phyloP scores from a whole-genome alignment of 2,113 vertebrate species.

The Dasypus novemcinctus region DNA sequence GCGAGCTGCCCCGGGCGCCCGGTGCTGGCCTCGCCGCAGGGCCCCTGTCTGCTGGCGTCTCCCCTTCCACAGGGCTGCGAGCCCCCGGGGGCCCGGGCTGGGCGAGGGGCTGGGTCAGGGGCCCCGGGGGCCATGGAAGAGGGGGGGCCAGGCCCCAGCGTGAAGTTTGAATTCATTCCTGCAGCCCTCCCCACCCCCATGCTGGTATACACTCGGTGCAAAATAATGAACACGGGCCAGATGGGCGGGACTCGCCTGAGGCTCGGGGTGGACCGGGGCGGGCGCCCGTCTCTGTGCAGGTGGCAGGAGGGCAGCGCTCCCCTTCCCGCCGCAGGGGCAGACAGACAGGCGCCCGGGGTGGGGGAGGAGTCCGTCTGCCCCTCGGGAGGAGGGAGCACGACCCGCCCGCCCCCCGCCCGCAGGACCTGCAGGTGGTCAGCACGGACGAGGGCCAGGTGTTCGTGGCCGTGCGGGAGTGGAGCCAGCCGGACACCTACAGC shows the following conservation, averaged over 20 bases:
- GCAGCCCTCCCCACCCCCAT: neutral
- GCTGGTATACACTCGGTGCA: neutral
- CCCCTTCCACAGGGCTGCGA: too few relatives aligned
- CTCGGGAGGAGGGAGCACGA: neutral
- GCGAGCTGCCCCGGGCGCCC: neutral
- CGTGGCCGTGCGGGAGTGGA: constrained; percentile 96
- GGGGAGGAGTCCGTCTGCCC: accelerated
- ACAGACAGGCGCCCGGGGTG: accelerated
- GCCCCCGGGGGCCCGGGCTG: neutral
- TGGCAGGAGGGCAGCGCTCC: neutral
- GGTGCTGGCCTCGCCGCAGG: accelerated
- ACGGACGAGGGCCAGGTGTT: constrained; percentile 96
- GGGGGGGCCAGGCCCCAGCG: accelerated
- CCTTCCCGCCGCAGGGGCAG: too few relatives aligned
- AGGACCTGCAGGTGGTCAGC: constrained; percentile 97
- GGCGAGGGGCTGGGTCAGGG: neutral
- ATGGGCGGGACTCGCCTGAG: neutral
- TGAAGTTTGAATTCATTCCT: accelerated
- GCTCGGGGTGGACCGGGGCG: accelerated
- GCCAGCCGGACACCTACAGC: constrained; percentile 96
- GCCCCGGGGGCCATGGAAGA: accelerated
- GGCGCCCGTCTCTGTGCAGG: accelerated
- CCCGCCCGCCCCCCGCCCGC: neutral
- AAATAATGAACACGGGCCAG: accelerated
- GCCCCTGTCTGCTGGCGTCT: too few relatives aligned